Evolutionary conservation across 1,140 invertebrate species (phyloP), one percentile per base, ranked within the genome.

Genomic region (Caerostris darwini): DNA sequence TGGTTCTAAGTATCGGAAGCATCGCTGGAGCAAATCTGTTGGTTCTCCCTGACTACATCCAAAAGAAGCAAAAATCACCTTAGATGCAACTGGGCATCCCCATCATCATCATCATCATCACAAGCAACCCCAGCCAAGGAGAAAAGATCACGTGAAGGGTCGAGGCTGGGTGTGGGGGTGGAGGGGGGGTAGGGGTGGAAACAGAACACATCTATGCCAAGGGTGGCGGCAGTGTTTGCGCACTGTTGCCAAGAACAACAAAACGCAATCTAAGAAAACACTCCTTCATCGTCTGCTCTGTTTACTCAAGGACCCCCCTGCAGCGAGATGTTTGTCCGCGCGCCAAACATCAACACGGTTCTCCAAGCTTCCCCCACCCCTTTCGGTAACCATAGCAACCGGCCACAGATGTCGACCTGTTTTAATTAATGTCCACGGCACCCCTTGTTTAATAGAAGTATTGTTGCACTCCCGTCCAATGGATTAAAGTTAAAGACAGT

Each of bases 241-340:
- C 69, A 90, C 71, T 94, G 93, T 94, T 94, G 93, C 93, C 93
- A 94, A 94, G 93, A 94, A 94, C 93, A 94, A 94, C 93, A 94
- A 94, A 94, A 90, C 87, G 87, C 92, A 94, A 94, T 94, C 93
- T 94, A 94, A 94, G 93, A 94, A 94, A 94, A 94, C 93, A 94
- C 69, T 94, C 93, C 77, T 94, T 90, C 93, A 90, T 90, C 93
- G 87, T 94, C 93, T 94, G 93, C 81, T 85, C 87, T 94, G 93
- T 94, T 94, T 94, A 94, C 93, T 87, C 93, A 94, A 90, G 71
- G 71, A 17, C 50, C 69, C 58, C 90, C 92, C 86, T 61, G 82
- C 56, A 82, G 92, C 61, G 86, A 88, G 86, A 90, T 94, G 88
- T 94, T 94, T 94, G 93, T 94, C 92, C 92, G 86, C 92, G 92